phyloP scores from a whole-genome alignment of 2,797 vertebrate genomes.

The Pelodytes ibericus region DNA sequence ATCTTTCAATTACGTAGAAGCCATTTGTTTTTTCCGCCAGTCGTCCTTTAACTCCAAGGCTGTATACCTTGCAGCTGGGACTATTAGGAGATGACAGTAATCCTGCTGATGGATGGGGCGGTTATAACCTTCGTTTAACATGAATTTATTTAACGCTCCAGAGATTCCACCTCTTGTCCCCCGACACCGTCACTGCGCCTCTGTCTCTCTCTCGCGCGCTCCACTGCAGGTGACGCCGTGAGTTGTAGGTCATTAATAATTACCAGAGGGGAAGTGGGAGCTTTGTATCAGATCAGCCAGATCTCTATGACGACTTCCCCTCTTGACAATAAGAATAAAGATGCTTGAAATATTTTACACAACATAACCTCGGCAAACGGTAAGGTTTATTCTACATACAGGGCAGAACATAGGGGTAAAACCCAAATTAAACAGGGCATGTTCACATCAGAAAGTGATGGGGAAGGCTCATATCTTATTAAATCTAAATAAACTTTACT shows the following conservation, averaged over 20 bases:
- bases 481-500: too few relatives aligned
- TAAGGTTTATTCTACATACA: neutral
- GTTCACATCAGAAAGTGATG: too few relatives aligned
- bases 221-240: neutral
- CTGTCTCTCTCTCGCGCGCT: neutral
- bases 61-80: neutral
- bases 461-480: too few relatives aligned
- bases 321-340: slow-evolving; percentile 74
- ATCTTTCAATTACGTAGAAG: too few relatives aligned
- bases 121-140: neutral
- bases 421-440: too few relatives aligned
- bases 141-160: neutral
- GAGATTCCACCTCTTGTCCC: too few relatives aligned
- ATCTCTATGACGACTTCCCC: slow-evolving; percentile 70
- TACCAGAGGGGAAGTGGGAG: slow-evolving; percentile 28
- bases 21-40: too few relatives aligned
- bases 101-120: slow-evolving; percentile 3
- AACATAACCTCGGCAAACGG: neutral
- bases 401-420: too few relatives aligned
- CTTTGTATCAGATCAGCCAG: slow-evolving; percentile 64
- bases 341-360: slow-evolving; percentile 54
- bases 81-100: neutral
- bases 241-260: slow-evolving; percentile 48
- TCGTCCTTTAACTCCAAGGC: too few relatives aligned
- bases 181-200: neutral